Base-by-base conservation (phyloP, 2,797 vertebrate species). In the Podargus strigoides region DNA sequence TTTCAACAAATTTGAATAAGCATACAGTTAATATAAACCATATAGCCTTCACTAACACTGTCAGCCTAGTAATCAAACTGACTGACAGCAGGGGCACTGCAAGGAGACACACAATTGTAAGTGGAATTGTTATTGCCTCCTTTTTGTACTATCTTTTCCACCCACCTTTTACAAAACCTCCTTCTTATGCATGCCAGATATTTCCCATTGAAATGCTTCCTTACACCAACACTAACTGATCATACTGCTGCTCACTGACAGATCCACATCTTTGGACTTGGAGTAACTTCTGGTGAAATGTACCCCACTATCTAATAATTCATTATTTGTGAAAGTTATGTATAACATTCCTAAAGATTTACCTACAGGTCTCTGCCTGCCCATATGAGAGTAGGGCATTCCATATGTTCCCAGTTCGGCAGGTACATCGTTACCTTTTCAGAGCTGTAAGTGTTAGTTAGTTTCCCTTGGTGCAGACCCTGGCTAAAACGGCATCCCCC, bases 1-100 rank as follows among this genome's bases (percentile, higher is more conserved):
- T 84, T 86, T 83, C 62, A 90, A 75, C 32, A 76, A 69, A 78
- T 72, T 42, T 68, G 72, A 91, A 73, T 89, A 95, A 93, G 39
- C 30, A 87, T 55, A 80, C 19, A 69, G 88, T 80, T 94, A 84
- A 72, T 70, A 87, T 22, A 90, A 86, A 74, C 62, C 49, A 37
- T 80, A 37, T 9, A 81, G 39, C 30, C 34, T 81, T 68, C 42
- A 68, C 34, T 88, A 90, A 67, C 52, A n/a, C 78, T 64, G 37
- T 60, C 62, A 90, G 53, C 39, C 32, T 58, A 17, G 53, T 72
- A 86, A 93, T 84, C 60, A 91, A 91, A 85, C 41, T 80, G 64
- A 81, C 37, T 53, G n/a, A 78, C 85, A 93, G 58, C 41, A 72
- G 46, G 49, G 26, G 55, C 64, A 37, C 73, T 70, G 66, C 73